Percentiles rank a stretch among this genome's conserved stretches.
Conservation (phyloP, 2,888 invertebrate species). For the Dolomedes plantarius region DNA sequence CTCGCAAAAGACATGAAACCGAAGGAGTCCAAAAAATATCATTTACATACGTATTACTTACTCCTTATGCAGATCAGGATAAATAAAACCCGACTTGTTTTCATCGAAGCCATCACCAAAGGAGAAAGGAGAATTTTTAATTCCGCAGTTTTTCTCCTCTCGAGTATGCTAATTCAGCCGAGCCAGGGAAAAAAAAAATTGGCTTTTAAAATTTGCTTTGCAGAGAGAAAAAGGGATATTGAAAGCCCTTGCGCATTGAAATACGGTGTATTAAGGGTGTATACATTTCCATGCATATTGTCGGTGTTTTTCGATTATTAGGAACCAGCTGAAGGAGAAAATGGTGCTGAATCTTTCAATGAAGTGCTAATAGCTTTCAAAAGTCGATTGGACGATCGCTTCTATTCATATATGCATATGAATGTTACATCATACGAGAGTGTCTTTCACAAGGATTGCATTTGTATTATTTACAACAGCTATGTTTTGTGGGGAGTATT, state of each 20-base stretch:
- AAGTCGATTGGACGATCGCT: background rate
- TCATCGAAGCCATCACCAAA: constrained; percentile 42
- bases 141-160: constrained; percentile 24
- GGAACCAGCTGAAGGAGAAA: background rate
- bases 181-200: constrained; percentile 4
- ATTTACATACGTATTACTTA: constrained; percentile 59
- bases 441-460: too few species aligned
- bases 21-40: constrained; percentile 63
- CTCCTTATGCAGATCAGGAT: constrained; percentile 65
- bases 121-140: constrained; percentile 45
- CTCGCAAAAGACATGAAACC: constrained; percentile 59
- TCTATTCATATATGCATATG: background rate
- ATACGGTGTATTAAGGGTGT: background rate
- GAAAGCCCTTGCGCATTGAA: constrained; percentile 25
- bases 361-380: background rate
- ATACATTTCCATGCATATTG: constrained; percentile 39
- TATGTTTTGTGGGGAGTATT: too few species aligned
- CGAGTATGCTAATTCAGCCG: constrained; percentile 39
- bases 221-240: constrained; percentile 30
- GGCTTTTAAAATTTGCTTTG: constrained; percentile 53
- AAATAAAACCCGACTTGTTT: constrained; percentile 68
- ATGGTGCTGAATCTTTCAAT: background rate
- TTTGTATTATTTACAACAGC: too few species aligned
- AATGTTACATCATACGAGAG: background rate
- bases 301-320: constrained; percentile 20